Evolutionary conservation across 2,797 vertebrate species (phyloP), one percentile per base, ranked within the genome.

Genomic region (Gastrophryne carolinensis): DNA sequence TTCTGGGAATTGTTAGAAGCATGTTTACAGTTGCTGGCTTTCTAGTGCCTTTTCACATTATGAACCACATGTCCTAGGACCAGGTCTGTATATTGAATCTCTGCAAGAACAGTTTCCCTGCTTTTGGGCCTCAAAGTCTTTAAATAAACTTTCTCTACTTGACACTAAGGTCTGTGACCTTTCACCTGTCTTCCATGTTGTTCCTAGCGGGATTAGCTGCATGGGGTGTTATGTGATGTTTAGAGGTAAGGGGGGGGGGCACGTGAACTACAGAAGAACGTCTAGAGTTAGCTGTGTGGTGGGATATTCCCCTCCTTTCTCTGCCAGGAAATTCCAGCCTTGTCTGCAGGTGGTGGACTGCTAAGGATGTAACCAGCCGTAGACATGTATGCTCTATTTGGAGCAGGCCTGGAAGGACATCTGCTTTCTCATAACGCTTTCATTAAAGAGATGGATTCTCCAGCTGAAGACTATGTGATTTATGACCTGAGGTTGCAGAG

Each of bases 391-490:
- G 82, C 75, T 81, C 83, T 80, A 78, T 75, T 81, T 83, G 81
- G 84, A 88, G 77, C 76, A 72, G 81, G 50, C 67, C 10, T 0
- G 81, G 50, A 81, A 61, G 27, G 81, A 82, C 85, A 87, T 83
- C 87, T 88, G 83, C 75, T 82, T 79, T 88, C 87, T 88, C 91
- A 95, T 93, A 92, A 93, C 91, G 94, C 93, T 93, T 94, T 91
- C 93, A 93, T 95, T 93, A 95, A 92, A 91, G 88, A 82, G 88
- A 91, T 87, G 91, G 92, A 92, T 93, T 94, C 89, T 86, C 91
- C 84, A 86, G 73, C 73, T 82, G 85, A 88, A 84, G 87, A 83
- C 84, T 89, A 86, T 87, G 81, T 93, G 94, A 94, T 95, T 93
- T 94, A 94, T 94, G 90, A 60, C 79, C 80, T 85, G 64, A 75